Evolutionary conservation across 2,888 invertebrate genomes (phyloP).

Genomic region (Villa cingulata): DNA sequence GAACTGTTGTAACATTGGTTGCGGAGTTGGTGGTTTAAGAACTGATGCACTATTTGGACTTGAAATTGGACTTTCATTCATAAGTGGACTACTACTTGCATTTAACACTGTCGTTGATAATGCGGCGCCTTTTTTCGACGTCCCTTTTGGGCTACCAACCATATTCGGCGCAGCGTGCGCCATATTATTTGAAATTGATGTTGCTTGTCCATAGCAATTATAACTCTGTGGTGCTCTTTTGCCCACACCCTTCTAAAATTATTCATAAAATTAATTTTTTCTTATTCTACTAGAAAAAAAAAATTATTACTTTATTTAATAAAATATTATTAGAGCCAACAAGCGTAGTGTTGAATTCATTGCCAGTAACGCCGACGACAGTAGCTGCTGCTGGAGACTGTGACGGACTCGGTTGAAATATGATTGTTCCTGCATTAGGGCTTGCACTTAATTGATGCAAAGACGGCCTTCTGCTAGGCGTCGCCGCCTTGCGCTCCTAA

Average conservation of each 20-base stretch:
- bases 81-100: conserved; percentile 31
- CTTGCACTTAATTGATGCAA: conserved; percentile 37
- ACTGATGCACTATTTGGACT: conserved; percentile 29
- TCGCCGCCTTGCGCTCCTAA: conserved; percentile 37
- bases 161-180: conserved; percentile 35
- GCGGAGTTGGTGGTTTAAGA: conserved; percentile 34
- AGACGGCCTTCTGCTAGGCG: conserved; percentile 37
- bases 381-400: conserved; percentile 35
- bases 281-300: background rate
- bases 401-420: conserved; percentile 37
- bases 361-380: conserved; percentile 24
- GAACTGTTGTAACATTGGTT: conserved; percentile 26
- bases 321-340: conserved; percentile 38
- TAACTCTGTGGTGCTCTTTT: conserved; percentile 10
- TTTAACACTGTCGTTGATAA: conserved; percentile 25
- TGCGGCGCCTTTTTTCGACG: conserved; percentile 34
- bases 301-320: conserved; percentile 30
- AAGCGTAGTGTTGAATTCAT: conserved; percentile 37
- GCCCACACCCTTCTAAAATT: conserved; percentile 9
- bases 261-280: background rate
- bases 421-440: conserved; percentile 36
- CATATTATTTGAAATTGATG: conserved; percentile 28
- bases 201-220: conserved; percentile 32
- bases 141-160: conserved; percentile 36
- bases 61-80: conserved; percentile 35